Conservation (phyloP, 1,140 invertebrate species). For the Chymomyza costata region DNA sequence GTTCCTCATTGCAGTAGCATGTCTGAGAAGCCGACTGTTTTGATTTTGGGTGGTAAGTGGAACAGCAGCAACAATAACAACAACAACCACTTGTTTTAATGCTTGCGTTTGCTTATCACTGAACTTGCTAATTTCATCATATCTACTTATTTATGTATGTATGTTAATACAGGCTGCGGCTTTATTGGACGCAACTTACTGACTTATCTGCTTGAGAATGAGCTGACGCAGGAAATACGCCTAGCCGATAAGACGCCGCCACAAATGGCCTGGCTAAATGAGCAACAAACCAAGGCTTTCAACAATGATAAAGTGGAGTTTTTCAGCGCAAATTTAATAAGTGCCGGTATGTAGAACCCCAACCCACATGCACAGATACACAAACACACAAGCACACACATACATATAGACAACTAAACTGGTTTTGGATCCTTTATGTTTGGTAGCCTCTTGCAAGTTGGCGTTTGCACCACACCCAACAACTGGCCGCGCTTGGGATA, state of each 20-base stretch:
- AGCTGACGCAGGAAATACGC: slow-evolving; percentile 84
- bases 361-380: slow-evolving; percentile 1
- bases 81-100: background rate
- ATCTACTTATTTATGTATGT: slow-evolving; percentile 5
- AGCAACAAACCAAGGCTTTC: slow-evolving; percentile 83
- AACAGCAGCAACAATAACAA: no score
- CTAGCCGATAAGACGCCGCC: slow-evolving; percentile 95
- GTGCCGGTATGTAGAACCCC: slow-evolving; percentile 81
- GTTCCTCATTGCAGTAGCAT: slow-evolving; percentile 49
- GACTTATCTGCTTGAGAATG: slow-evolving; percentile 86
- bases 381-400: slow-evolving; percentile 14
- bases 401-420: slow-evolving; percentile 29
- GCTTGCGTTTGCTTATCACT: slow-evolving; percentile 19
- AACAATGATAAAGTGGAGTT: slow-evolving; percentile 87
- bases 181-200: slow-evolving; percentile 94
- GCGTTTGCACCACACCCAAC: slow-evolving; percentile 81
- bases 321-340: slow-evolving; percentile 93
- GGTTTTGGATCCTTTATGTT: slow-evolving; percentile 47
- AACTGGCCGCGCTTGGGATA: slow-evolving; percentile 80
- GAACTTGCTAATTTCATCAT: slow-evolving; percentile 14
- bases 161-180: slow-evolving; percentile 82
- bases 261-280: slow-evolving; percentile 91
- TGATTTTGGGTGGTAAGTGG: slow-evolving; percentile 71
- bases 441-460: slow-evolving; percentile 84
- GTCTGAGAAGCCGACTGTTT: slow-evolving; percentile 70